Conservation (phyloP, 2,113 vertebrate species). For the Lophius piscatorius region DNA sequence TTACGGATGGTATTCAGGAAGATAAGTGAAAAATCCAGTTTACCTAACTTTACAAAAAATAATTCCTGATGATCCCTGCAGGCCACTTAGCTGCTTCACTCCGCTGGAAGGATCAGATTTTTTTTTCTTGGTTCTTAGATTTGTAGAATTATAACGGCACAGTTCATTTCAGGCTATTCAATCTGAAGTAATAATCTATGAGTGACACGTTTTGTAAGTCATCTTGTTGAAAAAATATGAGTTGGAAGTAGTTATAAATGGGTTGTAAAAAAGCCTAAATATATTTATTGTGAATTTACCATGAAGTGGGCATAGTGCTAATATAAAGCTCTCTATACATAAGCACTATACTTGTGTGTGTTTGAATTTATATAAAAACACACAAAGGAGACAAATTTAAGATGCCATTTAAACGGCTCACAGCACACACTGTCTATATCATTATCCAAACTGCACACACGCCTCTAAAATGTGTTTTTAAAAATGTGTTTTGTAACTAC, state of each 20-base stretch:
- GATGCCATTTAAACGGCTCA: not conserved
- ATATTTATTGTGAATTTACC: no score
- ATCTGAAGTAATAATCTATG: not conserved
- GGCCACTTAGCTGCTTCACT: constrained; percentile 52
- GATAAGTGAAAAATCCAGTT: constrained; percentile 45
- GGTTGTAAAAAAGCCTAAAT: no score
- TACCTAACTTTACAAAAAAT: constrained; percentile 47
- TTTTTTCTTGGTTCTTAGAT: not conserved
- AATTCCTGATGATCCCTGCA: constrained; percentile 51
- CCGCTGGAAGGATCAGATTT: constrained; percentile 13
- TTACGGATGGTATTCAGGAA: constrained; percentile 33
- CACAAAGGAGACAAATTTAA: no score
- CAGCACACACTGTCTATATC: not conserved
- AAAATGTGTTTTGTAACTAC: constrained; percentile 31
- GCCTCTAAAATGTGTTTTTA: constrained; percentile 26
- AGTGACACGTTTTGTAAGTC: no score
- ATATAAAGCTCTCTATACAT: no score
- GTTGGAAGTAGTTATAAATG: no score
- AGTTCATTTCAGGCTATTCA: no score
- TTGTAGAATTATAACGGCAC: constrained; percentile 18
- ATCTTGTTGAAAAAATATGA: no score
- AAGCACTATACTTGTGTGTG: no score
- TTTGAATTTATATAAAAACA: no score
- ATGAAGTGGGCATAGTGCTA: no score
- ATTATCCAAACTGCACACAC: constrained; percentile 27